Evolutionary conservation across 2,888 invertebrate genomes (phyloP).

Genomic region (Pecten maximus): DNA sequence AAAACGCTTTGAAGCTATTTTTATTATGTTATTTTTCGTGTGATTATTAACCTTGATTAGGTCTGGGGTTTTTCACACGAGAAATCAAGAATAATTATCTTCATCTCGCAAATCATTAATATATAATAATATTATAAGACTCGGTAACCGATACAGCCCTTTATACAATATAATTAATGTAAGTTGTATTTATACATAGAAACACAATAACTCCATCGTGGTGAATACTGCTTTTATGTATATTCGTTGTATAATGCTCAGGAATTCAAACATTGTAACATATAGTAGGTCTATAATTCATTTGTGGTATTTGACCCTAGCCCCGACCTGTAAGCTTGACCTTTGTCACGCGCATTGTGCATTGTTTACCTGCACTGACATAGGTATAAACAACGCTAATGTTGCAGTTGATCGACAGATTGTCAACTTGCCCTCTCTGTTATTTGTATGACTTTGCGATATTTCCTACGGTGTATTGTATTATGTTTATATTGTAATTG

Average conservation of each 20-base stretch:
- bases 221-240: not conserved
- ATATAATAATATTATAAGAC: too few species aligned
- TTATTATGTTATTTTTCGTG: not conserved
- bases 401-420: not conserved
- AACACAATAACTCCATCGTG: not conserved
- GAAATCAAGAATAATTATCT: not conserved
- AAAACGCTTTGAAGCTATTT: conserved; percentile 18
- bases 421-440: not conserved
- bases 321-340: not conserved
- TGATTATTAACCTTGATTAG: not conserved
- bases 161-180: not conserved
- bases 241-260: not conserved
- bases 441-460: not conserved
- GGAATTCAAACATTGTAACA: not conserved
- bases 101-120: not conserved
- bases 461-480: not conserved
- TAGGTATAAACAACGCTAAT: not conserved
- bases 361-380: not conserved
- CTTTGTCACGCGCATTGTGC: not conserved
- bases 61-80: not conserved
- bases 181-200: not conserved
- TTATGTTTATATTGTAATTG: not conserved
- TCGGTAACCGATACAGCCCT: not conserved
- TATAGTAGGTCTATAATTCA: not conserved
- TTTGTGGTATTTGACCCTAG: not conserved